phyloP scores from a whole-genome alignment of 2,888 invertebrate genomes.

The Hymenopus coronatus region DNA sequence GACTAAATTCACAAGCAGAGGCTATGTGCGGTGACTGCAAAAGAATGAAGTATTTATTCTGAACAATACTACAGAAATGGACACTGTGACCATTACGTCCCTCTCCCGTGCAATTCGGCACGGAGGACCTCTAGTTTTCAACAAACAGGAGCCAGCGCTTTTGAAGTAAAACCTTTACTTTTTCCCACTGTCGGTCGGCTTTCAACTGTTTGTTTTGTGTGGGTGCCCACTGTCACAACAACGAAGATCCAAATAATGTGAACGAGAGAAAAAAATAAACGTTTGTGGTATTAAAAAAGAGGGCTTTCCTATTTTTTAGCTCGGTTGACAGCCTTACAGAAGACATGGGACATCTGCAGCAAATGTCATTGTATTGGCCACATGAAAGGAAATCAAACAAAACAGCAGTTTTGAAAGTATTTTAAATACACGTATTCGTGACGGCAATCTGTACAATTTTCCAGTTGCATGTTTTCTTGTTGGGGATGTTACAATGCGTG shows the following conservation, averaged over 20 bases:
- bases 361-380: not conserved
- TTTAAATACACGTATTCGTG: not conserved
- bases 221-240: not conserved
- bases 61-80: too few species aligned
- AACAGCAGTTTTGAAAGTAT: not conserved
- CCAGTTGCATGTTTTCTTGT: not conserved
- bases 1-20: too few species aligned
- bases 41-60: too few species aligned
- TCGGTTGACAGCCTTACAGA: not conserved
- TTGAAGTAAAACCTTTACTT: not conserved
- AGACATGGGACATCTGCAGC: not conserved
- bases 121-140: not conserved
- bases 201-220: not conserved
- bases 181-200: not conserved
- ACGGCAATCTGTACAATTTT: not conserved
- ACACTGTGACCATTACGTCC: too few species aligned
- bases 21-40: too few species aligned
- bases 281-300: not conserved
- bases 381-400: not conserved
- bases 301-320: not conserved
- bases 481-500: not conserved
- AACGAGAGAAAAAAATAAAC: not conserved
- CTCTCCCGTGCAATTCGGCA: not conserved
- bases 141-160: not conserved
- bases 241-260: not conserved